These are phyloP conservation scores for Rhabdomys pumilio DNA, from an alignment of 2,797 vertebrate species.

Conservation along the genomic window DNA sequence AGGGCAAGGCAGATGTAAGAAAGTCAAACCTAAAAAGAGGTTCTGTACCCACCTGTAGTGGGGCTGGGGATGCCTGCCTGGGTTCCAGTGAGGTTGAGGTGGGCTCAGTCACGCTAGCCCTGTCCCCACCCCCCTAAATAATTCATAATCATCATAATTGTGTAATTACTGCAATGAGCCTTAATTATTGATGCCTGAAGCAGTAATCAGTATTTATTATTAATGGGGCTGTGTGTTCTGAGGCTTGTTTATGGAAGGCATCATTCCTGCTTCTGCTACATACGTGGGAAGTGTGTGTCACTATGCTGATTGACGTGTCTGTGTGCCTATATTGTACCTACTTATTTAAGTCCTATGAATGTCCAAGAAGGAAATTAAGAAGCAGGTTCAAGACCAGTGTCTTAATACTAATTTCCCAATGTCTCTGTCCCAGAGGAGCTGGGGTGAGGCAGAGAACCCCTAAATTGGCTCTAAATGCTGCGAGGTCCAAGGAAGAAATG, in stretches of 20 bases:
- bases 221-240: slow-evolving; percentile 92
- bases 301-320: neutral
- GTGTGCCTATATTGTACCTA: neutral
- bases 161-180: slow-evolving; percentile 95
- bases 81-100: neutral
- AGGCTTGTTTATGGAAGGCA: slow-evolving; percentile 89
- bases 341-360: neutral
- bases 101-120: slow-evolving; percentile 75
- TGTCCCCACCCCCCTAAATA: slow-evolving; percentile 92
- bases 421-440: neutral
- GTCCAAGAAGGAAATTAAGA: neutral
- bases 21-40: no score
- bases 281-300: neutral
- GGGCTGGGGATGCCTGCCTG: neutral
- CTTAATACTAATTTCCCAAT: neutral
- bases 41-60: neutral
- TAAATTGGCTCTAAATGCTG: neutral
- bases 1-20: neutral
- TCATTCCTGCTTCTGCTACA: slow-evolving; percentile 12
- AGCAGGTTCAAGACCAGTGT: neutral
- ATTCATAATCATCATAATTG: slow-evolving; percentile 97
- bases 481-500: neutral
- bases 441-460: neutral
- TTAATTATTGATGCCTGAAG: slow-evolving; percentile 97
- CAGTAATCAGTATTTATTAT: slow-evolving; percentile 94